phyloP scores from a whole-genome alignment of 2,797 vertebrate species.

The Girardinus metallicus region DNA sequence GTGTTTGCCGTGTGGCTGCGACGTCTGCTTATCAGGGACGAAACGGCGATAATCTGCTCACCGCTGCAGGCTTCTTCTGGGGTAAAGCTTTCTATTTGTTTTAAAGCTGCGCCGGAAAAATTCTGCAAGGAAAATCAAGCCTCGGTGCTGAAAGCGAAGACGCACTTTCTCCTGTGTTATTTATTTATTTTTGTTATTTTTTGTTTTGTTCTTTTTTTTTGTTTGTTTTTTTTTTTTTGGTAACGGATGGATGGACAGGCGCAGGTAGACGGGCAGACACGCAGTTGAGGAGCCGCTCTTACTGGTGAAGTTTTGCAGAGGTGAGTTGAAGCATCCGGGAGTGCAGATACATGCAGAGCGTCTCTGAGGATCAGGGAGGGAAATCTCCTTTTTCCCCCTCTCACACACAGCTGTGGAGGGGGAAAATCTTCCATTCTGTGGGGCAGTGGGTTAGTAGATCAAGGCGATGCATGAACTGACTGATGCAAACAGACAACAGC shows the following conservation, averaged over 20 bases:
- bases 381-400: background rate
- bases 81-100: slow-evolving; percentile 8
- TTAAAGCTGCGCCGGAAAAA: background rate
- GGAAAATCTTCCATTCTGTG: slow-evolving; percentile 25
- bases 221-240: slow-evolving; percentile 3
- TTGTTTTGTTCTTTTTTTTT: background rate
- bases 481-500: background rate
- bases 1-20: slow-evolving; percentile 46
- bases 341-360: background rate
- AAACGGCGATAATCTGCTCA: background rate
- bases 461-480: slow-evolving; percentile 29
- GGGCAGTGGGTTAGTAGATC: slow-evolving; percentile 69
- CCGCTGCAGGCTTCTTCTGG: slow-evolving; percentile 1
- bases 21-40: slow-evolving; percentile 1
- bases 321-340: slow-evolving; percentile 59
- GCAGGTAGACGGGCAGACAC: slow-evolving; percentile 59
- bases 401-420: background rate
- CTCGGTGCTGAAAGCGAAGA: background rate
- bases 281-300: slow-evolving; percentile 53
- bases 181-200: too few species aligned
- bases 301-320: slow-evolving; percentile 69
- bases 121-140: background rate
- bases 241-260: slow-evolving; percentile 65
- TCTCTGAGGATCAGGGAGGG: background rate
- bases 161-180: slow-evolving; percentile 4